Conservation (phyloP, 2,888 invertebrate genomes). For the Plebejus anna region DNA sequence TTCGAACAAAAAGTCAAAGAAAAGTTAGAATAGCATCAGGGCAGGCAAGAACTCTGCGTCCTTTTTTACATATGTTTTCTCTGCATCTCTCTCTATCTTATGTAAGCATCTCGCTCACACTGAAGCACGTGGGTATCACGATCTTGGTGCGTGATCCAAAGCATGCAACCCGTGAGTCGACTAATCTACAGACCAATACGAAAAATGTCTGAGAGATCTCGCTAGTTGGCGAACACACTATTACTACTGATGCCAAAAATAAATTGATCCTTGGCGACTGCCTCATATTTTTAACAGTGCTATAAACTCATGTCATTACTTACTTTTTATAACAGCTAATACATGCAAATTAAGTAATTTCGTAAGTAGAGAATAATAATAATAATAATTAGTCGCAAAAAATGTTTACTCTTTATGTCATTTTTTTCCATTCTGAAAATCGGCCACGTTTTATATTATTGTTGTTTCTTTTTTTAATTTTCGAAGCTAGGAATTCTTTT, state of each 20-base stretch:
- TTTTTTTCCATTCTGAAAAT: background rate
- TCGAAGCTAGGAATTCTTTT: background rate
- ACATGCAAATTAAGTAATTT: too few relatives aligned
- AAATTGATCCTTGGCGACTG: constrained; percentile 16
- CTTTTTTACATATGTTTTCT: constrained; percentile 55
- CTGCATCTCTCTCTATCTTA: constrained; percentile 45
- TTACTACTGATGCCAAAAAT: constrained; percentile 30
- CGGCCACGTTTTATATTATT: background rate
- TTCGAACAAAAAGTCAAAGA: constrained; percentile 34
- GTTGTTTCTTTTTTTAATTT: background rate
- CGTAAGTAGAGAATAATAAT: too few relatives aligned
- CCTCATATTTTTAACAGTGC: background rate
- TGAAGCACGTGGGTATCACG: constrained; percentile 46
- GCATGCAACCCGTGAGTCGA: constrained; percentile 43
- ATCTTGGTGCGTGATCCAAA: constrained; percentile 44
- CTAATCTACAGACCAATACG: constrained; percentile 38
- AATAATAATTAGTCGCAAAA: too few relatives aligned
- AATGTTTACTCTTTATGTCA: background rate
- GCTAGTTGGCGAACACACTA: constrained; percentile 37
- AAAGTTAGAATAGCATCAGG: constrained; percentile 34
- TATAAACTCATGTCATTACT: background rate
- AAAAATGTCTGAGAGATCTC: constrained; percentile 30
- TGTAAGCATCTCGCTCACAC: constrained; percentile 41
- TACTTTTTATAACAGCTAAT: too few relatives aligned
- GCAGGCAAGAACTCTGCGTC: constrained; percentile 37